Evolutionary conservation across 2,797 vertebrate species (phyloP).

Genomic region (Periophthalmus magnuspinnatus): DNA sequence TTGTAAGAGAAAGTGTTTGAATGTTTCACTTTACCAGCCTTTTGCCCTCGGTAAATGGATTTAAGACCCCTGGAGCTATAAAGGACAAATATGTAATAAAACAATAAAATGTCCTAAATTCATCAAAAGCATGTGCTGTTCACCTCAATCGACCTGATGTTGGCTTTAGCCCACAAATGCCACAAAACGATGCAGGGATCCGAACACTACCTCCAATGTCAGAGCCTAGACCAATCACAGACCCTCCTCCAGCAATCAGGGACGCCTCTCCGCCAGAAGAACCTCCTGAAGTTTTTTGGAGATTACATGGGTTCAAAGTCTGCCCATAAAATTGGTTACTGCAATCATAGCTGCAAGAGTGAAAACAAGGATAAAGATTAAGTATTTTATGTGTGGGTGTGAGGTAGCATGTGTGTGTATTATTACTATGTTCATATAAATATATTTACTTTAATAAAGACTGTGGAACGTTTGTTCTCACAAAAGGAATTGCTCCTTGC

Average conservation of each 20-base stretch:
- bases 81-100: constrained; percentile 21
- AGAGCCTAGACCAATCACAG: constrained; percentile 77
- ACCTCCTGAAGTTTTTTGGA: constrained; percentile 83
- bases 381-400: not conserved
- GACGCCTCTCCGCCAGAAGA: constrained; percentile 85
- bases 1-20: not conserved
- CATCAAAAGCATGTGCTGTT: not conserved
- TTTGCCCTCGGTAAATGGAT: constrained; percentile 75
- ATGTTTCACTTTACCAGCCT: constrained; percentile 72
- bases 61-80: constrained; percentile 75
- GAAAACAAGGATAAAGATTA: not conserved
- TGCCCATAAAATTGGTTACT: constrained; percentile 87
- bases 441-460: constrained; percentile 81
- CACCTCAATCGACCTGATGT: constrained; percentile 80
- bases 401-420: too few species aligned
- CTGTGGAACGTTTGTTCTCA: constrained; percentile 91
- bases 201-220: constrained; percentile 81
- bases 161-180: constrained; percentile 82
- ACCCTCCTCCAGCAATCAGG: constrained; percentile 80
- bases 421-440: not conserved
- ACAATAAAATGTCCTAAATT: not conserved
- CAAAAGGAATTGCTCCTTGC: constrained; percentile 92
- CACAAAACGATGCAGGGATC: constrained; percentile 81
- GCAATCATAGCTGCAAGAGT: constrained; percentile 84
- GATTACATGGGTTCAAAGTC: constrained; percentile 83